Percentiles rank a stretch among this genome's conserved stretches.
Conservation (phyloP, 2,113 vertebrate species). For the Boleophthalmus pectinirostris region DNA sequence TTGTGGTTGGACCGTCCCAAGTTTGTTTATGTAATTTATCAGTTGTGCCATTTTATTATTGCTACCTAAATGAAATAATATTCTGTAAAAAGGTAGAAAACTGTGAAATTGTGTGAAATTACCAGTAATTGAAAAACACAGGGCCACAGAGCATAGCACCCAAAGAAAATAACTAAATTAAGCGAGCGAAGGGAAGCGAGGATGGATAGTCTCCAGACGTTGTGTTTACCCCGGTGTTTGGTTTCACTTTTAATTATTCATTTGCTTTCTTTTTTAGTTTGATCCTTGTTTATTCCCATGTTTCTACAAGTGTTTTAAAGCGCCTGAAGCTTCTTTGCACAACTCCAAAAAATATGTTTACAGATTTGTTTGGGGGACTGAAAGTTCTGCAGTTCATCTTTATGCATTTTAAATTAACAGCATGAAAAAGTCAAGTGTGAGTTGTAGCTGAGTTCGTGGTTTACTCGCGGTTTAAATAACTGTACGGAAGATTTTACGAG, state of each 20-base stretch:
- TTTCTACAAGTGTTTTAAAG: neutral
- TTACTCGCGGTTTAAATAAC: constrained; percentile 8
- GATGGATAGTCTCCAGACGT: neutral
- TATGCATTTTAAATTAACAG: neutral
- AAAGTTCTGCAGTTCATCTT: neutral
- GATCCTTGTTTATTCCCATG: neutral
- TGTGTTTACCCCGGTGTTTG: neutral
- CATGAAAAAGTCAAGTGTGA: constrained; percentile 4
- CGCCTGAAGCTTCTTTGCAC: neutral
- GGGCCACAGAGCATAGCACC: neutral
- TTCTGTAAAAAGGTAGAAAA: no score
- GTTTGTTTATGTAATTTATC: no score
- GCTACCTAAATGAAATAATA: no score
- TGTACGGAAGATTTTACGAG: no score
- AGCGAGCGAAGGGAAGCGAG: neutral
- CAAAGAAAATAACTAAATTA: neutral
- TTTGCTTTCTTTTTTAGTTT: neutral
- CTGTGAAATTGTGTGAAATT: no score
- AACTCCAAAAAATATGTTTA: neutral
- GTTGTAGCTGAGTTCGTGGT: neutral
- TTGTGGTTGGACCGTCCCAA: no score
- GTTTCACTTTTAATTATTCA: neutral
- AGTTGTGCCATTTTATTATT: no score
- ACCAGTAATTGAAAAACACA: no score
- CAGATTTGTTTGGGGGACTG: neutral